Evolutionary conservation across 2,113 vertebrate genomes (phyloP), one percentile per base, ranked within the genome.

Genomic region (Falco punctatus): DNA sequence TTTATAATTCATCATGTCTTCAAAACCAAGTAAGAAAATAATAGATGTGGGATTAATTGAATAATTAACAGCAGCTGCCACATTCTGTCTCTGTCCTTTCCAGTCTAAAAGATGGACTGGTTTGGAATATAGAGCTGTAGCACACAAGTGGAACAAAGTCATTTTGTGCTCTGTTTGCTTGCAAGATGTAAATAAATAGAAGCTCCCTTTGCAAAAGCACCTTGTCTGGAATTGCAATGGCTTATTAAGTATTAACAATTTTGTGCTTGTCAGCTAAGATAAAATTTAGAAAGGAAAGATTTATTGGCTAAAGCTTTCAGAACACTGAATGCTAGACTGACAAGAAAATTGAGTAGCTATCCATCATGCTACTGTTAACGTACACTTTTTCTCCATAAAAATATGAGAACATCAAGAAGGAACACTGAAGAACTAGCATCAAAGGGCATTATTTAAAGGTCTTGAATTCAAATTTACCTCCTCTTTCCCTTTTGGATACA

Each of bases 1-100:
- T 65, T 91, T 85, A 40, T 91, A 94, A 90, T 73, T 94, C 65
- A 72, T 67, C 61, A 57, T 35, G 35, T 38, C 92, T 89, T 86
- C 49, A 91, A 92, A 94, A 92, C 32, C 15, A 30, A 88, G 5
- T n/a, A 85, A 91, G 57, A 87, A 94, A 94, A 91, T 87, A 89
- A 81, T 33, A 89, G 91, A 94, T 75, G 65, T 35, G 49, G 49
- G 49, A 92, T 73, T 92, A 94, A 96, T 46, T 89, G 74, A 87
- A 89, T 74, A 91, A 81, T 81, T 89, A 95, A 66, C 22, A 89
- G 48, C 77, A 92, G 80, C 48, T 92, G 51, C 65, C 52, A 87
- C 23, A 42, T 66, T 67, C 81, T 65, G 30, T 46, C n/a, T 65
- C 48, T 48, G 40, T 67, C 35, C 35, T 80, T 73, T 75, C 51